Conservation (phyloP, 2,113 vertebrate genomes). For the Stictonetta naevosa region DNA sequence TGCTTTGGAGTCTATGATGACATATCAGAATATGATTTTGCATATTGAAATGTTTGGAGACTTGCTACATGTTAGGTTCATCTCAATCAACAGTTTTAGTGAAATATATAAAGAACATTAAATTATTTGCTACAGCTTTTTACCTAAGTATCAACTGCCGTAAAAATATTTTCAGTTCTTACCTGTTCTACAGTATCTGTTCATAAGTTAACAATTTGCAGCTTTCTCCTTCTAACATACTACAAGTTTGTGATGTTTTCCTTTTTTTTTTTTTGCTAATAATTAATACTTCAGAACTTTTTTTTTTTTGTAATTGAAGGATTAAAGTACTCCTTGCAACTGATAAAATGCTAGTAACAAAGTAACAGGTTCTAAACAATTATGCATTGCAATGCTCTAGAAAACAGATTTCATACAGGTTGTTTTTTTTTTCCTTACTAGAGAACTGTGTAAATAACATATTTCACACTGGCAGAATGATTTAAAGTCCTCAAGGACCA, state of each 20-base stretch:
- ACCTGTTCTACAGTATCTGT: not conserved
- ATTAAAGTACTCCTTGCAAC: not conserved
- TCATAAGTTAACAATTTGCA: not conserved
- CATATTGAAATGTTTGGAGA: not conserved
- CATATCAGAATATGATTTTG: not conserved
- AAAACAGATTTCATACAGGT: not conserved
- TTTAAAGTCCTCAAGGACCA: not conserved
- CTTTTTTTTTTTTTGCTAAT: not conserved
- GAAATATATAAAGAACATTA: not conserved
- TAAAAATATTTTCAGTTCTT: not conserved
- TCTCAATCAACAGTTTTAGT: not conserved
- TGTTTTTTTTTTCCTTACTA: not conserved
- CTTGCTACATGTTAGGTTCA: not conserved
- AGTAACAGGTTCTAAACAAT: not conserved
- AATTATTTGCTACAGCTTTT: not conserved
- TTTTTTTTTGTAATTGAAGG: not conserved
- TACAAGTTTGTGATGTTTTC: not conserved
- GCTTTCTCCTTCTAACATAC: not conserved
- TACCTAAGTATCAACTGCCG: not conserved
- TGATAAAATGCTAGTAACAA: not conserved
- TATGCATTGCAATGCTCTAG: not conserved
- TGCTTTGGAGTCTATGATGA: not conserved
- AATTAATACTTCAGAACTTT: not conserved
- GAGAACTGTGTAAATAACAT: not conserved
- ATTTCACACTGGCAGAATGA: not conserved